Evolutionary conservation across 2,113 vertebrate species (phyloP).

Genomic region (Martes martes): DNA sequence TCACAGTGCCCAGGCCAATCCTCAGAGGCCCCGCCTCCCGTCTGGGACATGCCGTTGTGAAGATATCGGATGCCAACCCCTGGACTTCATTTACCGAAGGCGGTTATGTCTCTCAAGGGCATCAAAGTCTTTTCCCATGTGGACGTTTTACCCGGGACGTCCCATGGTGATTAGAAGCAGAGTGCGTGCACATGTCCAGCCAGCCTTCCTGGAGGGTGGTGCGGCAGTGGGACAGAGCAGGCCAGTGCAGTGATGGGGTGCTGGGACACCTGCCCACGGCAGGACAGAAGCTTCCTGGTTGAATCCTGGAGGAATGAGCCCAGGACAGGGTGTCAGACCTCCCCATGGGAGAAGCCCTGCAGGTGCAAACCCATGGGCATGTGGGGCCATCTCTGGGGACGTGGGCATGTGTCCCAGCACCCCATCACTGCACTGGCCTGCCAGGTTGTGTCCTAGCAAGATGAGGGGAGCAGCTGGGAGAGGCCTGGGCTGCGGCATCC

Average conservation of each 20-base stretch:
- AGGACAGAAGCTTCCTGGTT: not conserved
- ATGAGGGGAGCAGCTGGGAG: not conserved
- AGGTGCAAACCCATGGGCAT: rapidly evolving
- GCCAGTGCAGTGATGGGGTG: not conserved
- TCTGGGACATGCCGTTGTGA: rapidly evolving
- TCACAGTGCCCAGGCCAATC: rapidly evolving
- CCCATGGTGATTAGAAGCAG: rapidly evolving
- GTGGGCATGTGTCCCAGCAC: no score
- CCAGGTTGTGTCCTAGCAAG: not conserved
- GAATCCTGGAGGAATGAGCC: no score
- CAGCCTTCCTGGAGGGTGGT: not conserved
- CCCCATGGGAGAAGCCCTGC: rapidly evolving
- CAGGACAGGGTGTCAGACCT: rapidly evolving
- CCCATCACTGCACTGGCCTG: no score
- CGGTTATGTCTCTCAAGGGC: rapidly evolving
- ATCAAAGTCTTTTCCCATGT: rapidly evolving
- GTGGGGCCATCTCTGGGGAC: not conserved
- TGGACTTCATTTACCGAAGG: not conserved
- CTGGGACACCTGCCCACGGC: not conserved
- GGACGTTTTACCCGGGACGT: rapidly evolving
- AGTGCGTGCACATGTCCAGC: rapidly evolving
- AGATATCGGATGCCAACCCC: rapidly evolving
- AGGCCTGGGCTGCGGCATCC: not conserved
- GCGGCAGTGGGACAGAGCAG: rapidly evolving
- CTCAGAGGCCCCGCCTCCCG: not conserved